A percentile compares a stretch with the other conserved stretches of the same genome.
These are phyloP conservation scores for Colostygia pectinataria DNA, from an alignment of 2,888 invertebrate species.

Conservation along the genomic window DNA sequence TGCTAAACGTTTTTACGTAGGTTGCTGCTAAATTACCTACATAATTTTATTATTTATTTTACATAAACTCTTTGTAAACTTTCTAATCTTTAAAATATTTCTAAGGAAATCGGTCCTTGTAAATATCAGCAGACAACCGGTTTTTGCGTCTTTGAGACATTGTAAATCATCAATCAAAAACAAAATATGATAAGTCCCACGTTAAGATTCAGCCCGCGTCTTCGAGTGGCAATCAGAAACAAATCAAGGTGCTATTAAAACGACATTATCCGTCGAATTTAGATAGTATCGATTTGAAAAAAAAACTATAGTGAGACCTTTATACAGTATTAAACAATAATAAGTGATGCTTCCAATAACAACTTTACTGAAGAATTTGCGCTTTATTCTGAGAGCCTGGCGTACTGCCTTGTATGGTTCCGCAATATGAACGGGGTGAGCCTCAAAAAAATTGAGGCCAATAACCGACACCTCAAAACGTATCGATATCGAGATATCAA, in stretches of 20 bases:
- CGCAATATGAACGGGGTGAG: constrained; percentile 30
- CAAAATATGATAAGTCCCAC: constrained; percentile 45
- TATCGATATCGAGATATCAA: constrained; percentile 38
- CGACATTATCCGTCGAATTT: constrained; percentile 62
- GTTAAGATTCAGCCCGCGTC: constrained; percentile 53
- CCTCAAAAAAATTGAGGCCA: constrained; percentile 18
- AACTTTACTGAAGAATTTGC: constrained; percentile 42
- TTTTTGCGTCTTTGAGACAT: constrained; percentile 28
- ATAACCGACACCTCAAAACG: constrained; percentile 21
- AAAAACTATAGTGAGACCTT: constrained; percentile 61
- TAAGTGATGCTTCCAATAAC: constrained; percentile 42
- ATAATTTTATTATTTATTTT: too few relatives aligned
- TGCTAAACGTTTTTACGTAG: constrained; percentile 12
- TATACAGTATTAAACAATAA: constrained; percentile 59
- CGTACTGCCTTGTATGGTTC: constrained; percentile 26
- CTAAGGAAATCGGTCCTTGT: constrained; percentile 9
- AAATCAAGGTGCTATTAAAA: constrained; percentile 74
- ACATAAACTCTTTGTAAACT: constrained; percentile 24
- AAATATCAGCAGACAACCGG: constrained; percentile 17
- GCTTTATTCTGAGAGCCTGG: constrained; percentile 34
- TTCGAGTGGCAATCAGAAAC: constrained; percentile 68
- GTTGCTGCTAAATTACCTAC: too few relatives aligned
- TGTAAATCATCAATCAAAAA: constrained; percentile 58
- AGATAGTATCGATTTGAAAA: constrained; percentile 70
- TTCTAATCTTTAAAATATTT: constrained; percentile 27